These are phyloP conservation scores for Amphipyra berbera DNA, from an alignment of 2,888 invertebrate genomes.

Conservation along the genomic window DNA sequence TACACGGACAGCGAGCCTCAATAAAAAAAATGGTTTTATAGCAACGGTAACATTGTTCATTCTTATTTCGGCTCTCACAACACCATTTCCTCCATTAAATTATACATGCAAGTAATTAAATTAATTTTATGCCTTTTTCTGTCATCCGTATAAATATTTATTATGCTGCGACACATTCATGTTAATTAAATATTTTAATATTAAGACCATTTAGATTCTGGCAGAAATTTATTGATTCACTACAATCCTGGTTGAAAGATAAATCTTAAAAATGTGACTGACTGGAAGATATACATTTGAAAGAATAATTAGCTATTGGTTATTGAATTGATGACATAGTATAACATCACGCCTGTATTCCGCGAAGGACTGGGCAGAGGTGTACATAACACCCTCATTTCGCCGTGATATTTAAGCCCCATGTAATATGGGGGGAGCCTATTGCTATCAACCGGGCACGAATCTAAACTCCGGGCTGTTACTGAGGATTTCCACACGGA, in stretches of 20 bases:
- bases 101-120: slow-evolving; percentile 35
- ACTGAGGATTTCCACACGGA: too few species aligned
- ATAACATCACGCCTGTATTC: too few species aligned
- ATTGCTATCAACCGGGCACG: too few species aligned
- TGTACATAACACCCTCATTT: too few species aligned
- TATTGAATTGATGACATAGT: too few species aligned
- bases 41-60: neutral
- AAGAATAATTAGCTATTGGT: too few species aligned
- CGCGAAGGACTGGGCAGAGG: too few species aligned
- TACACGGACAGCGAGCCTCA: too few species aligned
- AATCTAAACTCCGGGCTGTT: too few species aligned
- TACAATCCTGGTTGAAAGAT: neutral
- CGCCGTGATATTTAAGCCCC: too few species aligned
- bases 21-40: too few species aligned
- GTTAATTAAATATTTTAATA: slow-evolving; percentile 37
- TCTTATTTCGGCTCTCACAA: slow-evolving; percentile 3
- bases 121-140: slow-evolving; percentile 35
- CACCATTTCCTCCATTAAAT: slow-evolving; percentile 12
- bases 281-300: slow-evolving; percentile 26
- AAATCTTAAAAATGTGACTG: slow-evolving; percentile 15
- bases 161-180: slow-evolving; percentile 26
- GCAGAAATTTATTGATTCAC: slow-evolving; percentile 36
- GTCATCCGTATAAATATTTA: slow-evolving; percentile 47
- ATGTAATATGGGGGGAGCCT: too few species aligned
- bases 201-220: slow-evolving; percentile 20